Percentiles rank a stretch among this genome's conserved stretches.
These are phyloP conservation scores for Alethe castanea DNA, from an alignment of 2,113 vertebrate species.

Conservation along the genomic window DNA sequence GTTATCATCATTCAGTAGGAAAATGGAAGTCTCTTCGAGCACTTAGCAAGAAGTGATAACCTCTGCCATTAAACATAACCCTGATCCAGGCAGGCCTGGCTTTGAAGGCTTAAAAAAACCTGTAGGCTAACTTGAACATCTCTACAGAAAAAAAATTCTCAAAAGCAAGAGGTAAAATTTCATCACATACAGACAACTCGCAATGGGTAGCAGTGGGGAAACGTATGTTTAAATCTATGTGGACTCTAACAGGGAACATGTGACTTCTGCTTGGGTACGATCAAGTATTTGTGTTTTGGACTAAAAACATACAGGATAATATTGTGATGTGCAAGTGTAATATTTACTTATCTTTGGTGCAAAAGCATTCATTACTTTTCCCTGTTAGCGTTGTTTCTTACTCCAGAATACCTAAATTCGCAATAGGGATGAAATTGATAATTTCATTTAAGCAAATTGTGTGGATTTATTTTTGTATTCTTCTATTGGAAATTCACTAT, in stretches of 20 bases:
- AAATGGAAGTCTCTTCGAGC: not conserved
- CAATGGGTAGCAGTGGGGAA: not conserved
- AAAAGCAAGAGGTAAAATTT: not conserved
- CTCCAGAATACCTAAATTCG: not conserved
- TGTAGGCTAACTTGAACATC: not conserved
- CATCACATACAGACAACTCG: not conserved
- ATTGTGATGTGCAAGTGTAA: not conserved
- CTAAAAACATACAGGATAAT: not conserved
- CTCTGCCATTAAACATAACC: not conserved
- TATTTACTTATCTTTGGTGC: not conserved
- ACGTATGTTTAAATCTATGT: not conserved
- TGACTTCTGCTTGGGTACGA: not conserved
- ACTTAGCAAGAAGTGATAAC: not conserved
- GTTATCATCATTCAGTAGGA: not conserved
- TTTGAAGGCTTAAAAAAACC: not conserved
- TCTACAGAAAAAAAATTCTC: not conserved
- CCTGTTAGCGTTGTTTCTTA: not conserved
- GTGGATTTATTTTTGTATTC: not conserved
- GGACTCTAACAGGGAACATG: not conserved
- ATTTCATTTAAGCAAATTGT: not conserved
- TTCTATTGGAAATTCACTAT: not conserved
- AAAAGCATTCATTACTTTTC: not conserved
- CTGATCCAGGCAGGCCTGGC: not conserved
- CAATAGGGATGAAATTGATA: not conserved
- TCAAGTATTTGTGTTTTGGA: not conserved